Base-by-base conservation (phyloP, 2,888 invertebrate species). In the Temnothorax ravouxi region DNA sequence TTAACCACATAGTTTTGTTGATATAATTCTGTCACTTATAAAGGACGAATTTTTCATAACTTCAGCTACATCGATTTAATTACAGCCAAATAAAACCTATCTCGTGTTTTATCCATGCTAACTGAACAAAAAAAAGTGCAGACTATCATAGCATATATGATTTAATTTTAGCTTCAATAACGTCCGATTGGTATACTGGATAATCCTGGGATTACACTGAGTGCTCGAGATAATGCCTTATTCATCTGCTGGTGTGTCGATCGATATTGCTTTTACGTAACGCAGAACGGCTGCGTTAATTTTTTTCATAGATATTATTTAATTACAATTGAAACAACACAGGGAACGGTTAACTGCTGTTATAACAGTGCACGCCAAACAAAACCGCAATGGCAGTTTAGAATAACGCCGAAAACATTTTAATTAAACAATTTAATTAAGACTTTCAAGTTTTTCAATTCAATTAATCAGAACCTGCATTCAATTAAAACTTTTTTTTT, bases 141-240 rank as follows among this genome's bases (percentile, higher is more conserved):
- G 75, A 83, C 84, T 52, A 67, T 75, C 80, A 54, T 76, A 77
- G 79, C 29, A 6, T 18, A 59, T 21, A 67, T 83, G 50, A 50
- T 66, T 83, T 89, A 89, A 90, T 87, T 84, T 77, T 62, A 64
- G 80, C 56, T 80, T 84, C 82, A 87, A 91, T 89, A 88, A 85
- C 84, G 86, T 74, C 83, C 61, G 47, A 80, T 87, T 87, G 87
- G 88, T 87, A 89, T 85, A 85, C 81, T 88, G 88, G 91, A 91
- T 91, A 91, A 91, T 91, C 91, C 88, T 21, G 41, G 86, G 89
- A 91, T 90, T 82, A 87, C 85, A 74, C 81, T 67, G 83, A 90
- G 87, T 81, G 87, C 85, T 81, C 71, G 82, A 69, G 88, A 87
- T 90, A 90, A 89, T 90, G 79, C 81, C 74, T 84, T 84, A 86